phyloP scores from a whole-genome alignment of 2,888 invertebrate genomes.

The Dolomedes plantarius region DNA sequence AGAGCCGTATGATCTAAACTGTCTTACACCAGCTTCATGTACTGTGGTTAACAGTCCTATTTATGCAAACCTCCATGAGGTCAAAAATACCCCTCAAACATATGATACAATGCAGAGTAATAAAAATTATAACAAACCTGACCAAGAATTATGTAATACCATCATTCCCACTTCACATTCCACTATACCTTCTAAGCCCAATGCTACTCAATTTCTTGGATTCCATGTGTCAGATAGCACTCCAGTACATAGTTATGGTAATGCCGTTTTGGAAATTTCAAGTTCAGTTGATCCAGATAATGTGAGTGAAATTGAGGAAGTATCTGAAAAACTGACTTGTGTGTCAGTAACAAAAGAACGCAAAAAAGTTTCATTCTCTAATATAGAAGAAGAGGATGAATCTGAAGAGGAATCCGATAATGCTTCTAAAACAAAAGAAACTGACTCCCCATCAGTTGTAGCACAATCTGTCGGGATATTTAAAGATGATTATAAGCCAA shows the following conservation, averaged over 20 bases:
- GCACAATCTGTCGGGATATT: slow-evolving; percentile 56
- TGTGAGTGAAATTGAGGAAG: slow-evolving; percentile 15
- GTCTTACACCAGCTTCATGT: slow-evolving; percentile 55
- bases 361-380: slow-evolving; percentile 58
- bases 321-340: slow-evolving; percentile 51
- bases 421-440: background rate
- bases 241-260: slow-evolving; percentile 39
- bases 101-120: background rate
- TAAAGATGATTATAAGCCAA: slow-evolving; percentile 69
- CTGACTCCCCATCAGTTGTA: background rate
- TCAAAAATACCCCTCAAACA: slow-evolving; percentile 11
- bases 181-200: background rate
- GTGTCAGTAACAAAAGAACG: slow-evolving; percentile 47
- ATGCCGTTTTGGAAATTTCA: slow-evolving; percentile 8
- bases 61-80: slow-evolving; percentile 66
- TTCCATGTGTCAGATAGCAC: slow-evolving; percentile 66
- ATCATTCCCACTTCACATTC: background rate
- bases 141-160: background rate
- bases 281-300: background rate
- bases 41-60: slow-evolving; percentile 64
- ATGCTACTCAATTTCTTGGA: slow-evolving; percentile 39
- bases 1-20: slow-evolving; percentile 26
- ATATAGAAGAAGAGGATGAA: slow-evolving; percentile 25
- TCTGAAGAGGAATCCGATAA: slow-evolving; percentile 6
- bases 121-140: background rate